Evolutionary conservation across 92 coral and sea anemone genomes (phyloP).

Genomic region (Palythoa caribaeorum): DNA sequence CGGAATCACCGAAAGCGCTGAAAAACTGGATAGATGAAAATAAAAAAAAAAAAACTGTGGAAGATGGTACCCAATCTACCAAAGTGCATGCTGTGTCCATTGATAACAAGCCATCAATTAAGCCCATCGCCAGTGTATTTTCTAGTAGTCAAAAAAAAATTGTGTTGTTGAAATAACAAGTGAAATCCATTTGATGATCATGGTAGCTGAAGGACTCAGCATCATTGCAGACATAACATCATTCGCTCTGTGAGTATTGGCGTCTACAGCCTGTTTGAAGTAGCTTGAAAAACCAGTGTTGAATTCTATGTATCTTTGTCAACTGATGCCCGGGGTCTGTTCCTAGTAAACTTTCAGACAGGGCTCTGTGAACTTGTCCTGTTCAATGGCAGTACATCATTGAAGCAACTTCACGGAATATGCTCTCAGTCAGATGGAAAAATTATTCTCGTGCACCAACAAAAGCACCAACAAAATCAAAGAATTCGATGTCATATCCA

Average conservation of each 20-base stretch:
- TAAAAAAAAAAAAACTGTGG: conserved; percentile 24
- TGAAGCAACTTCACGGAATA: conserved; percentile 51
- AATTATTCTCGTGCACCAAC: conserved; percentile 29
- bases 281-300: conserved; percentile 20
- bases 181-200: conserved; percentile 37
- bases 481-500: neutral
- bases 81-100: conserved; percentile 1
- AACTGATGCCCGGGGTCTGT: conserved; percentile 58
- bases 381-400: conserved; percentile 40
- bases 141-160: neutral
- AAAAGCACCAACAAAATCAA: conserved; percentile 45
- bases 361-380: conserved; percentile 17
- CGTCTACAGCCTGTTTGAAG: conserved; percentile 16
- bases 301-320: conserved; percentile 45
- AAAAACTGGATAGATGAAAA: conserved; percentile 51
- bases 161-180: conserved; percentile 6
- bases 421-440: conserved; percentile 42
- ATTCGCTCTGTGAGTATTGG: conserved; percentile 26
- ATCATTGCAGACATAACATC: neutral
- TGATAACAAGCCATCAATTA: conserved; percentile 13
- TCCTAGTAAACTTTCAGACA: conserved; percentile 17
- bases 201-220: conserved; percentile 35
- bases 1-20: conserved; percentile 48
- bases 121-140: neutral
- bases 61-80: conserved; percentile 7